These are phyloP conservation scores for Arenaria interpres DNA, from an alignment of 2,113 vertebrate species.

Conservation along the genomic window DNA sequence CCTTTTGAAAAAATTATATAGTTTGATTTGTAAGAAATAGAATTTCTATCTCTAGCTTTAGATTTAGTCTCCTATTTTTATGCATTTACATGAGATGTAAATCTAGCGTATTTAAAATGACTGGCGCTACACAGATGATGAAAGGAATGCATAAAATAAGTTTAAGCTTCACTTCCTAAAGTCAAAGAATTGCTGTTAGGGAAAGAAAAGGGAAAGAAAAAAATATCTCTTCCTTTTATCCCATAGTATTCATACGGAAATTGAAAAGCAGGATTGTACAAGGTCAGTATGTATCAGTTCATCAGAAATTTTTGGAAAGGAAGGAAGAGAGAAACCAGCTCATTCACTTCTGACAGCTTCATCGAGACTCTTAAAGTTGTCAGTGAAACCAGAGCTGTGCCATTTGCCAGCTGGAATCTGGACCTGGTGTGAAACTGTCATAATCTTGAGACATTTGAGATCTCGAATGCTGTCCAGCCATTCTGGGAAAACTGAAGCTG, in stretches of 20 bases:
- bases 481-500: background rate
- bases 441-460: background rate
- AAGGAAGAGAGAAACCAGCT: background rate
- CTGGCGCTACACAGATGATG: background rate
- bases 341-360: background rate
- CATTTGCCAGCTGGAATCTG: background rate
- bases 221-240: background rate
- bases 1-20: background rate
- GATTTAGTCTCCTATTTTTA: background rate
- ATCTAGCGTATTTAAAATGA: background rate
- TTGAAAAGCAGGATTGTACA: background rate
- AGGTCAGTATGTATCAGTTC: background rate
- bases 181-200: background rate
- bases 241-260: background rate
- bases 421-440: background rate
- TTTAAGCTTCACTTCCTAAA: slow-evolving; percentile 12
- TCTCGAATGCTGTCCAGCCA: background rate
- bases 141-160: slow-evolving; percentile 21
- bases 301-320: background rate
- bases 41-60: background rate
- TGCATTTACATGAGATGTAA: slow-evolving; percentile 48
- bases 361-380: background rate
- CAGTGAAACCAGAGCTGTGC: background rate
- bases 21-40: background rate
- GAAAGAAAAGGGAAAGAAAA: background rate